Base-by-base conservation (phyloP, 1,140 invertebrate genomes). In the Leptinotarsa texana region DNA sequence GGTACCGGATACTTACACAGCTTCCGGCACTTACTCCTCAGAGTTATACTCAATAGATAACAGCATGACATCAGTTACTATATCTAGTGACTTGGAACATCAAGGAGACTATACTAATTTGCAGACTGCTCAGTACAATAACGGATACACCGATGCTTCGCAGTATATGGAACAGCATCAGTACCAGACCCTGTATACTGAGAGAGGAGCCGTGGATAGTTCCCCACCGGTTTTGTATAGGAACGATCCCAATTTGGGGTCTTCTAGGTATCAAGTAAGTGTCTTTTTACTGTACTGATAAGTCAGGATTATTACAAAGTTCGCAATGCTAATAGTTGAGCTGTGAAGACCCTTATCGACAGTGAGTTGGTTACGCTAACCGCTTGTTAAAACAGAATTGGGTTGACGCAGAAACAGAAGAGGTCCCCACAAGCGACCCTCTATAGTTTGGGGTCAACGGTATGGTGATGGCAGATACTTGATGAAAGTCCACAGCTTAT, bases 101-200 rank as follows among this genome's bases (percentile, higher is more conserved):
- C 51, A n/a, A 18, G 51, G 51, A 57, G 79, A 82, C 72, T 82
- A 81, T 70, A 77, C 79, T 1, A 80, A 80, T 69, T 66, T 82
- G 22, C 79, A 82, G 61, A 80, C 75, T 66, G 80, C 80, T 27
- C 80, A 81, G 51, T 81, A 78, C 51, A 72, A 74, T 15, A 75
- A 75, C 63, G 77, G 74, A 4, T 76, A 80, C 24, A 66, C 77
- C 17, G 79, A 81, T 69, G 80, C 73, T 1, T 51, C 78, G 4
- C 80, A 81, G 66, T 82, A 80, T 67, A 18, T 83, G 11, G 72
- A 74, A 13, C 80, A 82, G 33, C 75, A 77, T 27, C 80, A 82
- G 48, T 80, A 82, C 62, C 74, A 77, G n/a, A 49, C 72, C 63
- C 70, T 77, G 70, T 80, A 76, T 65, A 49, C 72, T 3, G 75